These are phyloP conservation scores for Alloplasta piceator DNA, from an alignment of 2,888 invertebrate species.

Conservation along the genomic window DNA sequence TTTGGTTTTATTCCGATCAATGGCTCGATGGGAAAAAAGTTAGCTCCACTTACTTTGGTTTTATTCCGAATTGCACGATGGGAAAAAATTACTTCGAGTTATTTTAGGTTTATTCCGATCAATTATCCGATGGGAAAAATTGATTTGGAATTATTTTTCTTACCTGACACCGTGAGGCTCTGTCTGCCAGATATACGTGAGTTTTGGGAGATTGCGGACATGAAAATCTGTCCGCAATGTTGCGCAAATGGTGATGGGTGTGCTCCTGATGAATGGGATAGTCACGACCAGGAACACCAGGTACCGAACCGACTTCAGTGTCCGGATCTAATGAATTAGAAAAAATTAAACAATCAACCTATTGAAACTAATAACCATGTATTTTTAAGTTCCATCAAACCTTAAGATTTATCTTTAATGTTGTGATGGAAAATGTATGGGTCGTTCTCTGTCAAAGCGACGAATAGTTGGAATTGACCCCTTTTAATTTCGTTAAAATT, in stretches of 20 bases:
- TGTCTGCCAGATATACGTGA: slow-evolving; percentile 77
- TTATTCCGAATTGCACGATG: too few relatives aligned
- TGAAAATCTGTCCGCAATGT: slow-evolving; percentile 69
- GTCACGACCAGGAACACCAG: slow-evolving; percentile 76
- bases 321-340: slow-evolving; percentile 60
- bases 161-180: slow-evolving; percentile 78
- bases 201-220: slow-evolving; percentile 69
- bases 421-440: too few relatives aligned
- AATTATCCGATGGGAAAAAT: background rate
- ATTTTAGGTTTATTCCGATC: background rate
- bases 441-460: too few relatives aligned
- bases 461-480: too few relatives aligned
- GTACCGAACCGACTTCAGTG: slow-evolving; percentile 70
- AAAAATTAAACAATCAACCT: slow-evolving; percentile 18
- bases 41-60: too few relatives aligned
- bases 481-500: too few relatives aligned
- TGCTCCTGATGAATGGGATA: slow-evolving; percentile 74
- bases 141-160: slow-evolving; percentile 22
- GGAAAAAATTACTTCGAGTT: too few relatives aligned
- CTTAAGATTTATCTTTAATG: too few relatives aligned
- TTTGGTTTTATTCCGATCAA: too few relatives aligned
- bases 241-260: slow-evolving; percentile 65
- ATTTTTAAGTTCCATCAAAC: too few relatives aligned
- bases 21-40: too few relatives aligned
- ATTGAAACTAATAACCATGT: too few relatives aligned